phyloP scores from a whole-genome alignment of 2,113 vertebrate genomes.

The Tachuris rubrigastra region DNA sequence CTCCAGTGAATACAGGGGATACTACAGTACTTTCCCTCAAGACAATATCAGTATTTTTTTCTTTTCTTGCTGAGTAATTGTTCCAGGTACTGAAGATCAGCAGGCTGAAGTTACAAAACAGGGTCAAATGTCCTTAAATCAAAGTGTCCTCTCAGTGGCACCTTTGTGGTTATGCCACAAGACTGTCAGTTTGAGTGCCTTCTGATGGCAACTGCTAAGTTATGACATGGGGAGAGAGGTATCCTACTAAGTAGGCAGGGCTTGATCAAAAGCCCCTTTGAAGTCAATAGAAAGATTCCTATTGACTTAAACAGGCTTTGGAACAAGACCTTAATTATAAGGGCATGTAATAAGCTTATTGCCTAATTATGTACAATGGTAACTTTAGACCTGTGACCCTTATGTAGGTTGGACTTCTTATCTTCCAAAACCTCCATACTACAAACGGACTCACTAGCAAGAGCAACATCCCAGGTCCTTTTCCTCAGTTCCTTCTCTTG shows the following conservation, averaged over 20 bases:
- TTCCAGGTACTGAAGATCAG: background rate
- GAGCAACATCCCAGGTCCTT: background rate
- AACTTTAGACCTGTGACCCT: slow-evolving; percentile 20
- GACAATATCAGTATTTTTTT: background rate
- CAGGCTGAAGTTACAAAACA: background rate
- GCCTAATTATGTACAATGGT: background rate
- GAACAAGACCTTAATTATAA: slow-evolving; percentile 8
- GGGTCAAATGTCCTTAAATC: background rate
- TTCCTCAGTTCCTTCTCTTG: background rate
- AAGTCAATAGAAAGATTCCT: slow-evolving; percentile 47
- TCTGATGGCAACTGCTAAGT: background rate
- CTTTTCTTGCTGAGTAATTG: background rate
- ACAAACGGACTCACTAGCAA: background rate
- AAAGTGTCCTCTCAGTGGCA: background rate
- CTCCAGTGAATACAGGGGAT: background rate
- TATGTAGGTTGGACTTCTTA: background rate
- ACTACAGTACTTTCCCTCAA: background rate
- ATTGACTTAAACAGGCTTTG: slow-evolving; percentile 53
- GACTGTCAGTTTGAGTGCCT: background rate
- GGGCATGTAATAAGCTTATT: slow-evolving; percentile 15
- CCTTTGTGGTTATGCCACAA: background rate
- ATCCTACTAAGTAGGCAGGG: background rate
- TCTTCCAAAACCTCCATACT: background rate
- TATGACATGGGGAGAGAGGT: background rate
- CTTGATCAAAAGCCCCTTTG: slow-evolving; percentile 55